phyloP scores from a whole-genome alignment of 2,113 vertebrate genomes.

The Acrocephalus arundinaceus region DNA sequence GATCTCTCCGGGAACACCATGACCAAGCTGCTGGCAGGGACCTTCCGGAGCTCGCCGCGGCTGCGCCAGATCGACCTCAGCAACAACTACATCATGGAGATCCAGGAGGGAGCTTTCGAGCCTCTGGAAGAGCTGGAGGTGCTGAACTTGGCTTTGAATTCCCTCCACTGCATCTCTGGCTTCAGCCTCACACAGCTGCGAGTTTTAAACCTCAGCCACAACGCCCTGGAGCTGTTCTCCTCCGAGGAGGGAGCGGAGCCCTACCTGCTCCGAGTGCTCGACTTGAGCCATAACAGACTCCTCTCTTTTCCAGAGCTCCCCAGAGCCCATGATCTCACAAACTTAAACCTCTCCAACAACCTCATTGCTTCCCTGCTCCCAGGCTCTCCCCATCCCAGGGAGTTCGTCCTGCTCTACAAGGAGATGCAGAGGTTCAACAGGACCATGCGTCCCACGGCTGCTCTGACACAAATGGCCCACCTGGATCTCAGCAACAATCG shows the following conservation, averaged over 20 bases:
- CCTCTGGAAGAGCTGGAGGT: conserved; percentile 64
- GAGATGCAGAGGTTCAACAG: conserved; percentile 41
- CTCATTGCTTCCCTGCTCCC: conserved; percentile 61
- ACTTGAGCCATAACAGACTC: conserved; percentile 80
- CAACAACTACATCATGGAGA: conserved; percentile 75
- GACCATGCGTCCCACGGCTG: neutral
- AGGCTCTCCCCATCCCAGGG: neutral
- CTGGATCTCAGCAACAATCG: conserved; percentile 82
- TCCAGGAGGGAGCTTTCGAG: conserved; percentile 75
- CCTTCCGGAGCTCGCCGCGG: conserved; percentile 63
- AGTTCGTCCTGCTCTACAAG: conserved; percentile 49
- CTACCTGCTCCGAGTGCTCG: conserved; percentile 75
- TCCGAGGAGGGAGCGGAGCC: neutral
- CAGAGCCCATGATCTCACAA: conserved; percentile 53
- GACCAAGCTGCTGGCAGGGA: conserved; percentile 55
- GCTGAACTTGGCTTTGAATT: conserved; percentile 77
- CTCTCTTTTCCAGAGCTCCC: conserved; percentile 76
- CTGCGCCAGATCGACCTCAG: conserved; percentile 72
- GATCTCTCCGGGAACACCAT: conserved; percentile 74
- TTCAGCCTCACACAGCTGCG: conserved; percentile 77
- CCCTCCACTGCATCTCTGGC: conserved; percentile 74
- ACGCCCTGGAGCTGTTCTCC: conserved; percentile 75
- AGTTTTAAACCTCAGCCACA: conserved; percentile 78
- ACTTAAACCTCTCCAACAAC: conserved; percentile 82
- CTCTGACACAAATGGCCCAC: conserved; percentile 52